Conservation (phyloP, 2,888 invertebrate species). For the Seira musarum region DNA sequence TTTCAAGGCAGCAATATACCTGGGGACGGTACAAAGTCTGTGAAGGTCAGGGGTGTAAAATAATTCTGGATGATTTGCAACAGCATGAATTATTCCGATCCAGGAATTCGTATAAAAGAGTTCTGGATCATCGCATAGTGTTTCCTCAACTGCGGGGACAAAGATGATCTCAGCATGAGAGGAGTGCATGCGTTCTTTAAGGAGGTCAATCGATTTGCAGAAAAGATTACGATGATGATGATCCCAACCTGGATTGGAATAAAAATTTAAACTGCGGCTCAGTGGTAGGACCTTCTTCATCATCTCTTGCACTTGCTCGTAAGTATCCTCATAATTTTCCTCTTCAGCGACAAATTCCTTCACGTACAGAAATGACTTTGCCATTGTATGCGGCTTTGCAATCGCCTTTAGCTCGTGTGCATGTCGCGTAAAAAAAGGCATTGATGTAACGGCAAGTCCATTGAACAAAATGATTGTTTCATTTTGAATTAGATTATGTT, state of each 20-base stretch:
- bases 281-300: constrained; percentile 1
- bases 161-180: constrained; percentile 37
- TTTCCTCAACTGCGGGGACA: constrained; percentile 59
- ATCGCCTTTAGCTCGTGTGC: constrained; percentile 32
- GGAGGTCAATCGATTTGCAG: constrained; percentile 36
- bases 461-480: constrained; percentile 56
- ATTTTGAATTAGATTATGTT: constrained; percentile 38
- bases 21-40: constrained; percentile 36
- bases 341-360: not conserved
- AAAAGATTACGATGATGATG: constrained; percentile 61
- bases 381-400: constrained; percentile 56
- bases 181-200: constrained; percentile 31
- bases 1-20: constrained; percentile 36
- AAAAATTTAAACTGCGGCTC: constrained; percentile 41
- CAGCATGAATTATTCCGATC: constrained; percentile 63
- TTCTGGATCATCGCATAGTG: constrained; percentile 52
- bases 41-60: constrained; percentile 60
- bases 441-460: constrained; percentile 40
- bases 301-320: constrained; percentile 9
- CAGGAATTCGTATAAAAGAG: constrained; percentile 38
- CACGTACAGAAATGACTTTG: constrained; percentile 52
- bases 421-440: constrained; percentile 56
- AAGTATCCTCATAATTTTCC: not conserved
- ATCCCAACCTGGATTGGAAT: constrained; percentile 46
- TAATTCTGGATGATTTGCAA: constrained; percentile 43